A percentile compares a stretch with the other conserved stretches of the same genome.
Conservation (phyloP, 2,113 vertebrate species). For the Desmodus rotundus region DNA sequence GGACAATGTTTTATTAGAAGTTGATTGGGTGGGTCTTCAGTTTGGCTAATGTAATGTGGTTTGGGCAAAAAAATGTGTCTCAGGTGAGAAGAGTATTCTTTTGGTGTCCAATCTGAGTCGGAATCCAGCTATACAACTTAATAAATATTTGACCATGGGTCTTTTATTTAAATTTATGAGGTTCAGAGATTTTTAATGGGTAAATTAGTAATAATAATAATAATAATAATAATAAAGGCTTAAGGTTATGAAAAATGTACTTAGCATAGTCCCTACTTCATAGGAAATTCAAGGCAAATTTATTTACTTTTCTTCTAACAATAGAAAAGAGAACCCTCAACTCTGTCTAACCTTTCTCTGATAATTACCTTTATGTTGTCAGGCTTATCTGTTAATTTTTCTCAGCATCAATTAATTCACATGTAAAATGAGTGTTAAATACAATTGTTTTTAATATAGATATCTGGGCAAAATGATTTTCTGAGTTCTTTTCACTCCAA, state of each 20-base stretch:
- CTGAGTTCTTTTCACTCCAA: neutral
- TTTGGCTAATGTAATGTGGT: neutral
- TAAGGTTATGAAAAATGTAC: neutral
- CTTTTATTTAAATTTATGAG: constrained; percentile 1
- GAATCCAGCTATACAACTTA: neutral
- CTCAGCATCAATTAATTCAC: neutral
- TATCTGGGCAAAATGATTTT: neutral
- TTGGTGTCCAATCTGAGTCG: neutral
- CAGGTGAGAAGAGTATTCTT: neutral
- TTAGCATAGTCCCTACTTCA: neutral
- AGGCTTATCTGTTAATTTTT: neutral
- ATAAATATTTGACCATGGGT: neutral
- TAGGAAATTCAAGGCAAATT: neutral
- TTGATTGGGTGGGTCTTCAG: neutral
- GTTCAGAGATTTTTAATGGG: neutral
- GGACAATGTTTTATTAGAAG: neutral
- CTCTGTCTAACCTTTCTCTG: neutral
- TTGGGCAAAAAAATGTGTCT: neutral
- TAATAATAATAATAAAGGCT: neutral
- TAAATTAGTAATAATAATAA: neutral
- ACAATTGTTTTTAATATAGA: neutral
- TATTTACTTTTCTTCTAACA: neutral
- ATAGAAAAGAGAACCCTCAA: neutral
- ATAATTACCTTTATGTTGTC: neutral
- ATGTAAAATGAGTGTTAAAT: neutral